Evolutionary conservation across 2,797 vertebrate genomes (phyloP).

Genomic region (Peromyscus attwateri): DNA sequence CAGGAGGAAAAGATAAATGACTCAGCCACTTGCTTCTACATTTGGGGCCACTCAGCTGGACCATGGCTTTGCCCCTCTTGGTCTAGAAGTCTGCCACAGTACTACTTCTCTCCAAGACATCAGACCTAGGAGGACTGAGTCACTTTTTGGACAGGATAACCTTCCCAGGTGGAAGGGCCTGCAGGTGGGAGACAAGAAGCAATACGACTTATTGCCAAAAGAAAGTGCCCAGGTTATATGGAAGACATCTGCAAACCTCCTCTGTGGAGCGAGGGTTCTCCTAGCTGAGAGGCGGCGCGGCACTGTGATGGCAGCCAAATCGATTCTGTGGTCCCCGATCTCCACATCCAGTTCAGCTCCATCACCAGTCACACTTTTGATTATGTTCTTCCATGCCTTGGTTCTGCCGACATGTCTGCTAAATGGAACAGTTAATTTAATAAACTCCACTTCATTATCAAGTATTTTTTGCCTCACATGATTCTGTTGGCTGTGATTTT

Average conservation of each 20-base stretch:
- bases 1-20: neutral
- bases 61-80: neutral
- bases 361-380: neutral
- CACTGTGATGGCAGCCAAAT: rapidly evolving
- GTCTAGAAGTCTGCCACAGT: neutral
- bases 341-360: neutral
- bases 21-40: neutral
- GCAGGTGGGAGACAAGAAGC: neutral
- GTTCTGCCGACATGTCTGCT: slow-evolving; percentile 47
- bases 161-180: neutral
- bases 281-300: neutral
- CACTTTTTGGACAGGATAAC: no score
- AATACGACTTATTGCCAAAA: neutral
- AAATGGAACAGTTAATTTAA: slow-evolving; percentile 67
- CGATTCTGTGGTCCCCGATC: neutral
- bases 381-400: neutral
- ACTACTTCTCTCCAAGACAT: neutral
- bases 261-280: rapidly evolving
- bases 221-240: neutral
- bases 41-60: neutral
- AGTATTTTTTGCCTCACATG: slow-evolving; percentile 1
- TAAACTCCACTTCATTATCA: slow-evolving; percentile 44
- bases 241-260: neutral
- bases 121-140: neutral
- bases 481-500: slow-evolving; percentile 16